Evolutionary conservation across 53 echinoderm and acorn worm species (phyloP).

Genomic region (Paracentrotus lividus): DNA sequence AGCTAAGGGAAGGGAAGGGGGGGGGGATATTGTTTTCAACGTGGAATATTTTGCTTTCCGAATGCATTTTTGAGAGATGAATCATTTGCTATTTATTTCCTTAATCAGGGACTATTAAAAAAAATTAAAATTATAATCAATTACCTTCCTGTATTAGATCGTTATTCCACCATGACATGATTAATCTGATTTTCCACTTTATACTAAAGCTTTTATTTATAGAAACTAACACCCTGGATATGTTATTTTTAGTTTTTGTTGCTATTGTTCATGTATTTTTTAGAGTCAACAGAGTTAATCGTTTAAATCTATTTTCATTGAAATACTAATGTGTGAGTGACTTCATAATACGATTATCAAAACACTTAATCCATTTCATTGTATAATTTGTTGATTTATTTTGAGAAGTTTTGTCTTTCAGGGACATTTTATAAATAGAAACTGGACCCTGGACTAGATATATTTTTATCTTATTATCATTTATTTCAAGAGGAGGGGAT

Average conservation of each 20-base stretch:
- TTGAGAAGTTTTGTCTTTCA: not conserved
- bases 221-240: not conserved
- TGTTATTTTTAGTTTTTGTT: not conserved
- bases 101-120: too few species aligned
- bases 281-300: not conserved
- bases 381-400: not conserved
- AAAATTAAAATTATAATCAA: too few species aligned
- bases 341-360: not conserved
- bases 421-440: not conserved
- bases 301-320: not conserved
- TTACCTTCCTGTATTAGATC: too few species aligned
- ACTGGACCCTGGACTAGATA: not conserved
- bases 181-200: not conserved
- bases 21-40: too few species aligned
- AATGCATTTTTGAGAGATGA: not conserved
- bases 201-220: not conserved
- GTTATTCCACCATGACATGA: too few species aligned
- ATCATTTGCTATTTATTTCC: not conserved
- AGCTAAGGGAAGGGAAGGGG: not conserved
- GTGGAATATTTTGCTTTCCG: not conserved
- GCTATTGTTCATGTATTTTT: too few species aligned
- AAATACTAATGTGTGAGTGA: not conserved
- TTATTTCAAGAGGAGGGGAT: not conserved
- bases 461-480: not conserved
- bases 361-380: not conserved